Evolutionary conservation across 2,888 invertebrate species (phyloP), one percentile per base, ranked within the genome.

Genomic region (Spodoptera exigua): DNA sequence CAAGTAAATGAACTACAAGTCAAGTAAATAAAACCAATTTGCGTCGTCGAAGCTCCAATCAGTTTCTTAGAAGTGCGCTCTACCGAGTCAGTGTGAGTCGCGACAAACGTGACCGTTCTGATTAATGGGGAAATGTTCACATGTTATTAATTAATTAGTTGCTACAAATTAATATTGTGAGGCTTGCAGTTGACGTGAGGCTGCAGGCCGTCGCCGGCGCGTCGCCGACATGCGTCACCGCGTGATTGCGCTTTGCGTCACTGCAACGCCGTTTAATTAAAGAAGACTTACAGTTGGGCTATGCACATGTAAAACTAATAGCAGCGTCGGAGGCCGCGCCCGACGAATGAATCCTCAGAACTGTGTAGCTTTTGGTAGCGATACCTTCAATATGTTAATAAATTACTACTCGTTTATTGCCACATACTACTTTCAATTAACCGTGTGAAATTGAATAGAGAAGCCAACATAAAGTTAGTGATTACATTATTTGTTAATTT

Each of bases 121-220:
- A 91, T 90, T 91, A 91, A 92, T 90, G 76, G 84, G 76, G 76
- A 76, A 83, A 78, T 83, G 85, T 81, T 88, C 84, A 84, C 78
- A 87, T 86, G 86, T 89, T 88, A 89, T 89, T 89, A 89, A 91
- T 91, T 93, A 93, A 92, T 92, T 90, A 89, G 85, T 82, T 54
- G 57, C 72, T 83, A 78, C 81, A 88, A 89, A 92, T 92, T 92
- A 93, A 91, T 92, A 89, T 87, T 83, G 88, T 84, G 80, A 82
- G 85, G 87, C 85, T 87, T 93, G 93, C 89, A 91, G 84, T 83
- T 89, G 93, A 90, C 92, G 88, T 79, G 47, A 61, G 62, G 81
- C 77, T 79, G 84, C 74, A 85, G 85, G 82, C 70, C 58, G 70
- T 46, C 54, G 82, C 70, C 59, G 67, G 52, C 61, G 82, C 77